phyloP scores from a whole-genome alignment of 2,113 vertebrate genomes.

The Macaca mulatta region DNA sequence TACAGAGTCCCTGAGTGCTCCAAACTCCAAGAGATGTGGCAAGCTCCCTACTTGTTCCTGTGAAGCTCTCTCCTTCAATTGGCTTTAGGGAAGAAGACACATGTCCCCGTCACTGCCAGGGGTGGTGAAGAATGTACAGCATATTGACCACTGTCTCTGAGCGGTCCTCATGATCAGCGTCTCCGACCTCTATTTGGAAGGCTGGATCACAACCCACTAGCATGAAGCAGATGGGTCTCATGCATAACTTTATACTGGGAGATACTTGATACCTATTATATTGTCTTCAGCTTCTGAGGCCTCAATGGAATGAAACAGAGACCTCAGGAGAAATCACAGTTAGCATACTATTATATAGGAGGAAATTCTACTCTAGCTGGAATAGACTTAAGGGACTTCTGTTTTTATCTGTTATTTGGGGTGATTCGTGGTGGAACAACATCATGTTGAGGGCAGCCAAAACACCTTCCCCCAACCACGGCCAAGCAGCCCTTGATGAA shows the following conservation, averaged over 20 bases:
- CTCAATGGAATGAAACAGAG: not conserved
- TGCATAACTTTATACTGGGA: not conserved
- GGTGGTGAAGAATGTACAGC: accelerated
- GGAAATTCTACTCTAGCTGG: not conserved
- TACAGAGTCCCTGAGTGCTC: not conserved
- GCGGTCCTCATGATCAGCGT: not conserved
- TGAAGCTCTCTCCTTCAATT: not conserved
- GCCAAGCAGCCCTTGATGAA: not conserved
- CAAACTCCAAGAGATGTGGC: not conserved
- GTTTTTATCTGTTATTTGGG: not conserved
- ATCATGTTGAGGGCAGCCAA: not conserved
- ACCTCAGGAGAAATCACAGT: not conserved
- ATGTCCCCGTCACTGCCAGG: too few relatives aligned
- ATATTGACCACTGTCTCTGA: not conserved
- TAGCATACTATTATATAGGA: not conserved
- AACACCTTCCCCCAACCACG: too few relatives aligned
- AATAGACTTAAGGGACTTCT: not conserved
- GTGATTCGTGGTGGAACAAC: too few relatives aligned
- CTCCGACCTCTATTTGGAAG: not conserved
- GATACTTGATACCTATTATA: not conserved
- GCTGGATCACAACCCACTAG: not conserved
- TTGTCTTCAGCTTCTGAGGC: not conserved
- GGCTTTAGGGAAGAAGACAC: not conserved
- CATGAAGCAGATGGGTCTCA: too few relatives aligned
- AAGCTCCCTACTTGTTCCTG: not conserved